phyloP scores from a whole-genome alignment of 2,797 vertebrate species.

The Xerus rutilus region DNA sequence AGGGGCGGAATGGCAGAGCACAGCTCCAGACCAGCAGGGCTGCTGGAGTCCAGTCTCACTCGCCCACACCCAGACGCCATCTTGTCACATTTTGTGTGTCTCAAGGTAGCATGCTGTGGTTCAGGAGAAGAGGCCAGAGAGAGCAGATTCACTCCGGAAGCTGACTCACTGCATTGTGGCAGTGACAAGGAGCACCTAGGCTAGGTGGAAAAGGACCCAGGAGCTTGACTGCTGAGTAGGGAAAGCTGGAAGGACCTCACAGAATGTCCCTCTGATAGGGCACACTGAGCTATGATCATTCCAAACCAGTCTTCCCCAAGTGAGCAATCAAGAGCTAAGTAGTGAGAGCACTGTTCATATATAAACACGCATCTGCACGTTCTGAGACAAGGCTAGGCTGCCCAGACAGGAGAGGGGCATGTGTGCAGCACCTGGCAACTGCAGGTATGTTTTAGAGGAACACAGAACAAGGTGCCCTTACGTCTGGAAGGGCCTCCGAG shows the following conservation, averaged over 20 bases:
- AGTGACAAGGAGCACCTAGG: background rate
- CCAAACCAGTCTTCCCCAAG: background rate
- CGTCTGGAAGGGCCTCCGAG: background rate
- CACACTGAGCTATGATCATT: background rate
- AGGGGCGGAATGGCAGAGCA: no score
- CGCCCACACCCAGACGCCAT: rapidly evolving
- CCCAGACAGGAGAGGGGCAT: background rate
- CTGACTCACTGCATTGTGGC: no score
- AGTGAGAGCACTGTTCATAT: background rate
- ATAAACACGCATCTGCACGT: no score
- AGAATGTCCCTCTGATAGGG: background rate
- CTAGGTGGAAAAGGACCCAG: background rate
- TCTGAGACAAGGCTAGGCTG: no score
- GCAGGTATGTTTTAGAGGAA: background rate
- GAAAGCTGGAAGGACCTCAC: background rate
- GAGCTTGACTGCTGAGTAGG: rapidly evolving
- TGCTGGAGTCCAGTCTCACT: no score
- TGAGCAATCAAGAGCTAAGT: background rate
- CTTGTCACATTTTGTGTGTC: background rate
- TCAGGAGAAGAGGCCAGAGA: background rate
- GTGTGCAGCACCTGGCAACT: background rate
- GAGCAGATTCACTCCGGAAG: background rate
- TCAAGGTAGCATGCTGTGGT: background rate
- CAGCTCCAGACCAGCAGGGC: background rate
- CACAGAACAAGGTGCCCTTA: background rate